phyloP scores from a whole-genome alignment of 1,140 invertebrate genomes.

The Protaetia brevitarsis region DNA sequence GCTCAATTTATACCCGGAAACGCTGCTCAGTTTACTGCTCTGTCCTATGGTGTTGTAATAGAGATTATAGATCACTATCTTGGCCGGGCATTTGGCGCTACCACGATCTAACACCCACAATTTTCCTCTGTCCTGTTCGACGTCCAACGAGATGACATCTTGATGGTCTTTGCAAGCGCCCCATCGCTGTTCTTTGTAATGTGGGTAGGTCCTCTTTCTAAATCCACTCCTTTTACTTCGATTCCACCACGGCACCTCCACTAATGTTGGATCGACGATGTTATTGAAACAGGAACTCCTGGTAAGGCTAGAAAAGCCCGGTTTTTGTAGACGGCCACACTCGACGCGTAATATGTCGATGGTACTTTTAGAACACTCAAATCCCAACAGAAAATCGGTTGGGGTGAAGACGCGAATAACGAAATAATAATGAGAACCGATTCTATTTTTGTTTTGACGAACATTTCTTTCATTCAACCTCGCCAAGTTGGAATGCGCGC shows the following conservation, averaged over 20 bases:
- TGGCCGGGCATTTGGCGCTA: constrained; percentile 33
- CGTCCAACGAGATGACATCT: constrained; percentile 36
- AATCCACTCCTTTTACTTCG: constrained; percentile 20
- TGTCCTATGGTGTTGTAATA: constrained; percentile 28
- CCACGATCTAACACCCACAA: constrained; percentile 43
- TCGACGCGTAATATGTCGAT: constrained; percentile 34
- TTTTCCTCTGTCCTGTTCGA: constrained; percentile 33
- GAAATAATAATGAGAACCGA: too few species aligned
- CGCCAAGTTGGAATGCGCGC: too few species aligned
- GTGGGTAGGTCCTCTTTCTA: constrained; percentile 27
- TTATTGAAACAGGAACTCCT: constrained; percentile 34
- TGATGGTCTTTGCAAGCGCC: constrained; percentile 36
- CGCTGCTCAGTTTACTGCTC: neutral
- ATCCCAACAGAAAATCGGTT: too few species aligned
- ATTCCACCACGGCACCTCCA: constrained; percentile 37
- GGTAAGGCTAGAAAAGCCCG: constrained; percentile 40
- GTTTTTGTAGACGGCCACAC: constrained; percentile 36
- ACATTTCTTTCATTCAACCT: too few species aligned
- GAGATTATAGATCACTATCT: constrained; percentile 38
- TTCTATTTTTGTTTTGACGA: too few species aligned
- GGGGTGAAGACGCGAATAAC: too few species aligned
- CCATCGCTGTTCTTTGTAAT: constrained; percentile 34
- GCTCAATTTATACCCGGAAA: neutral
- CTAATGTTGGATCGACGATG: constrained; percentile 35
- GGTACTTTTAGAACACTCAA: constrained; percentile 15